These are phyloP conservation scores for Ernsta delagoae DNA, from an alignment of 2,888 invertebrate genomes.

Conservation along the genomic window DNA sequence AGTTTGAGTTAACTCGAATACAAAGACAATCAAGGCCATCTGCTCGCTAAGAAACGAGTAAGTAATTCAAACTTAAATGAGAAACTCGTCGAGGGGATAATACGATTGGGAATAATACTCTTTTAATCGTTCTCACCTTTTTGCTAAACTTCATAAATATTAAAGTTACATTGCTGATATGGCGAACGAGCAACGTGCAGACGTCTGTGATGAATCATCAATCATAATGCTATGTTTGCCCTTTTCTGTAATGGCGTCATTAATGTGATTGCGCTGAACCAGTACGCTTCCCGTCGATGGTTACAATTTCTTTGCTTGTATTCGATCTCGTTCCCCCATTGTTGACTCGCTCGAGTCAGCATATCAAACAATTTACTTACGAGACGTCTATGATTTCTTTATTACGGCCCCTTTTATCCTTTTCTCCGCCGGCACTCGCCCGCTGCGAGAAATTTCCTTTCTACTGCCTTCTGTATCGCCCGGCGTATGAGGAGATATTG, in stretches of 20 bases:
- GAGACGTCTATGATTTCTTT: slow-evolving; percentile 75
- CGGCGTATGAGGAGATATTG: slow-evolving; percentile 71
- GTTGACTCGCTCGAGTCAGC: slow-evolving; percentile 53
- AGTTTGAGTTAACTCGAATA: slow-evolving; percentile 76
- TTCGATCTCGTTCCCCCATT: slow-evolving; percentile 51
- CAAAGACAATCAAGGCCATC: slow-evolving; percentile 73
- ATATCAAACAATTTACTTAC: slow-evolving; percentile 75
- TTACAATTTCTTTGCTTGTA: slow-evolving; percentile 54
- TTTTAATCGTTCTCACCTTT: slow-evolving; percentile 53
- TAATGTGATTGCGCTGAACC: slow-evolving; percentile 64
- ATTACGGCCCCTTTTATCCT: slow-evolving; percentile 66
- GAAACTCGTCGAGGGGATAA: slow-evolving; percentile 70
- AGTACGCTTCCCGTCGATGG: slow-evolving; percentile 50
- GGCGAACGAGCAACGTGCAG: slow-evolving; percentile 2
- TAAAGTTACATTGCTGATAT: slow-evolving; percentile 1
- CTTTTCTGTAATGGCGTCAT: slow-evolving; percentile 62
- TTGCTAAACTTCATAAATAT: slow-evolving; percentile 36
- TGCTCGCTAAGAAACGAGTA: slow-evolving; percentile 63
- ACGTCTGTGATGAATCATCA: slow-evolving; percentile 40
- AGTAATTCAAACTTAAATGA: slow-evolving; percentile 79
- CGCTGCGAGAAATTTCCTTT: slow-evolving; percentile 45
- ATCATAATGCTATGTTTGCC: slow-evolving; percentile 45
- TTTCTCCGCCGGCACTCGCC: slow-evolving; percentile 53
- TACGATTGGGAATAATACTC: slow-evolving; percentile 61
- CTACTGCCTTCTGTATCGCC: slow-evolving; percentile 58